Percentiles rank a stretch among this genome's conserved stretches.
phyloP scores from a whole-genome alignment of 2,113 vertebrate genomes.

The Acanthochromis polyacanthus region DNA sequence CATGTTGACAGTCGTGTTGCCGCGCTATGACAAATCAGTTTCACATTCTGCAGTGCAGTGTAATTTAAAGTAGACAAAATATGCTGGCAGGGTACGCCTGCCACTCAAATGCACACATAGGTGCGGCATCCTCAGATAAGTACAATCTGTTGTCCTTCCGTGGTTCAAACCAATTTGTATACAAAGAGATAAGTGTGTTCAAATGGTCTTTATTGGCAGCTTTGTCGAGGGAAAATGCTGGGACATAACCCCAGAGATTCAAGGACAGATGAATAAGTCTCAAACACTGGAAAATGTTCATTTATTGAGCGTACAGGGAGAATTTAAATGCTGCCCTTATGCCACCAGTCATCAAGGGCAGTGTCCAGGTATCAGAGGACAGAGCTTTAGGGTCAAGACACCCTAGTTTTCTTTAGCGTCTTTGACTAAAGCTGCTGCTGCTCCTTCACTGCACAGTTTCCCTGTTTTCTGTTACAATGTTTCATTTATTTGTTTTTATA shows the following conservation, averaged over 20 bases:
- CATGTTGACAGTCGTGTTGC: conserved; percentile 58
- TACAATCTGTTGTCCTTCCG: conserved; percentile 54
- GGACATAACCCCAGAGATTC: conserved; percentile 32
- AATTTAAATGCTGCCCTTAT: conserved; percentile 5
- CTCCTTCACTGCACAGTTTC: not conserved
- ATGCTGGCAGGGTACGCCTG: conserved; percentile 53
- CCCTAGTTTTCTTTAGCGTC: not conserved
- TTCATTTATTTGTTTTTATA: not conserved
- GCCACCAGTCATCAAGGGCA: not conserved
- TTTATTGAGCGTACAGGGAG: not conserved
- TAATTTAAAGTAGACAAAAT: conserved; percentile 62
- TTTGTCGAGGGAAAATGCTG: conserved; percentile 11
- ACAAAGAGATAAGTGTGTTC: conserved; percentile 57
- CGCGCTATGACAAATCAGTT: conserved; percentile 60
- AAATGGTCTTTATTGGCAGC: conserved; percentile 31
- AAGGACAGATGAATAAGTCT: conserved; percentile 27
- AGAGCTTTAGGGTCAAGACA: not conserved
- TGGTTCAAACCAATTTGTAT: conserved; percentile 64
- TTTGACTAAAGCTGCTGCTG: not conserved
- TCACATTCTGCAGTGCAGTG: conserved; percentile 50
- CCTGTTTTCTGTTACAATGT: not conserved
- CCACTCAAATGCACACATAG: conserved; percentile 55
- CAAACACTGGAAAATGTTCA: conserved; percentile 13
- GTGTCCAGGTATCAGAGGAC: not conserved
- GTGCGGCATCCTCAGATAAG: conserved; percentile 39